A percentile compares a stretch with the other conserved stretches of the same genome.
phyloP scores from a whole-genome alignment of 2,888 invertebrate genomes.

The Drosophila parthenogenetica region DNA sequence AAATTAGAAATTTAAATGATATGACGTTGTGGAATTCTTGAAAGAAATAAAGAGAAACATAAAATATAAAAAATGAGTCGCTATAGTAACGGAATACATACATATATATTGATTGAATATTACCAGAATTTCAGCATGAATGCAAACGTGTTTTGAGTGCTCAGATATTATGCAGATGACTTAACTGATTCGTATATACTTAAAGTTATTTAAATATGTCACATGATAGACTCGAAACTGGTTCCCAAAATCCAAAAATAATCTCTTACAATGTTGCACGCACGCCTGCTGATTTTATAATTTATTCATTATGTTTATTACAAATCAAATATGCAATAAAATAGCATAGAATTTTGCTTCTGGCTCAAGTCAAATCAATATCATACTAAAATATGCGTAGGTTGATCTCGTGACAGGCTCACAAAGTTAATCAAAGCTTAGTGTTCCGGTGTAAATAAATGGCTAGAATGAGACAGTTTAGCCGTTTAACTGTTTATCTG shows the following conservation, averaged over 20 bases:
- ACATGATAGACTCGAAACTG: constrained; percentile 35
- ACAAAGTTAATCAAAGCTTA: constrained; percentile 23
- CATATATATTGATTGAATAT: constrained; percentile 11
- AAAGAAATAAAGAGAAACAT: too few relatives aligned
- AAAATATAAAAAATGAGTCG: constrained; percentile 21
- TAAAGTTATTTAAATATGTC: constrained; percentile 41
- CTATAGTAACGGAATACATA: constrained; percentile 22
- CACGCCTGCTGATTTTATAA: constrained; percentile 15
- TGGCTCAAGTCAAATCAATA: background rate
- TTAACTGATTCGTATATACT: constrained; percentile 30
- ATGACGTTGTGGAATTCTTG: constrained; percentile 10
- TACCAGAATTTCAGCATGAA: constrained; percentile 30
- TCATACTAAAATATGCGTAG: constrained; percentile 1
- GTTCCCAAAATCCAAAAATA: constrained; percentile 34
- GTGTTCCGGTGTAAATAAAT: constrained; percentile 38
- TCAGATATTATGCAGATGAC: constrained; percentile 28
- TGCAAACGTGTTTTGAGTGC: constrained; percentile 49
- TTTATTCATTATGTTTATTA: constrained; percentile 23
- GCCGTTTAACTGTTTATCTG: constrained; percentile 35
- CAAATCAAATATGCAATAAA: constrained; percentile 23
- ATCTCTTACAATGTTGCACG: constrained; percentile 47
- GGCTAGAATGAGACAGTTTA: background rate
- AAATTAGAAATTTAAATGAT: constrained; percentile 24
- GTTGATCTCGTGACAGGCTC: constrained; percentile 37
- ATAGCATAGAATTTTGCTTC: constrained; percentile 14